Base-by-base conservation (phyloP, 2,888 invertebrate genomes). In the Hydropsyche betteni region DNA sequence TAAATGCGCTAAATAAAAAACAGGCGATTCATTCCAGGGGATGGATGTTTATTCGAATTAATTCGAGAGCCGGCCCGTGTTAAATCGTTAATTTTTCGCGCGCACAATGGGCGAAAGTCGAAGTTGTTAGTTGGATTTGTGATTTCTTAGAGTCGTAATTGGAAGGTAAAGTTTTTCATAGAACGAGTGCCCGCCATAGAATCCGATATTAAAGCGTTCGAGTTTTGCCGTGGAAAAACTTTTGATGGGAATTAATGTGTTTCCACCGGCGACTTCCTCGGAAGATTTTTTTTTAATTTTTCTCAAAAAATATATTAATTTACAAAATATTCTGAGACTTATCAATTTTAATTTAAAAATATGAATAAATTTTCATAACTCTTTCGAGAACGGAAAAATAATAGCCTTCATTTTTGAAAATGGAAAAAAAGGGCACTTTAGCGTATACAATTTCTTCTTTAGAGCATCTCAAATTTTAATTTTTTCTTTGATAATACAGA, bases 121-220 rank as follows among this genome's bases (percentile, higher is more conserved):
- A 64, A 64, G 33, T 64, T 64, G 64, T 64, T 64, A 64, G 64
- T 64, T 64, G 34, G 64, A 64, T 33, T 64, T 64, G 64, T 64
- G 64, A 64, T 64, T 64, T 64, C 64, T 64, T 64, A 64, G 36
- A 64, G 33, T 64, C 64, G 24, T 64, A 64, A 64, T 64, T 64
- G 64, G 64, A 64, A 64, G 64, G 64, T 64, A 64, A 64, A 64
- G 64, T 64, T 64, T 64, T 64, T 64, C 64, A 64, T 64, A 64
- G 64, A 64, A 64, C 64, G 36, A 64, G 64, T 34, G 64, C 64
- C 64, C 34, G 64, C 64, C 64, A 64, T 64, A 64, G 64, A 64
- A 64, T 64, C 36, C 34, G 64, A 64, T 64, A 64, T 64, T 64
- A 64, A 64, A 64, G 64, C 64, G 34, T 64, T 64, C 64, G 64